A percentile compares a stretch with the other conserved stretches of the same genome.
Evolutionary conservation across 2,888 invertebrate genomes (phyloP).

Genomic region (Eudasyphora cyanicolor): DNA sequence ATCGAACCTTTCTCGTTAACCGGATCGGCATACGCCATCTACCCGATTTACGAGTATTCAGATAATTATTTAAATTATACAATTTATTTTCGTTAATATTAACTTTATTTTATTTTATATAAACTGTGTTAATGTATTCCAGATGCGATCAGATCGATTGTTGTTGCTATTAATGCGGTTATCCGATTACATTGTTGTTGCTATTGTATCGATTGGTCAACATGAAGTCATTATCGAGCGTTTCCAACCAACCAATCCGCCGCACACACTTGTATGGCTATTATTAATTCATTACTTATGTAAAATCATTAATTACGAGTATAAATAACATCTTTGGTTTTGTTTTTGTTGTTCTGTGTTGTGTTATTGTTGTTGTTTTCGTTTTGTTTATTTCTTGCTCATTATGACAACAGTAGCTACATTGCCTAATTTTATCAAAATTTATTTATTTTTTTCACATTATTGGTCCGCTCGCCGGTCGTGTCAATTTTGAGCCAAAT

Average conservation of each 20-base stretch:
- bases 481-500: background rate
- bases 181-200: background rate
- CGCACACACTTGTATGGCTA: background rate
- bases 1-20: too few species aligned
- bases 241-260: background rate
- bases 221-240: conserved; percentile 4
- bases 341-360: background rate
- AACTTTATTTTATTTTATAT: background rate
- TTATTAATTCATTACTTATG: conserved; percentile 12
- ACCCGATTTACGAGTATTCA: too few species aligned
- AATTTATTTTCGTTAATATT: background rate
- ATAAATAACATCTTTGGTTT: background rate
- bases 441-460: background rate
- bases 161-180: background rate
- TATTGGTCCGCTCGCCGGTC: background rate
- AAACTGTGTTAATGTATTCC: conserved; percentile 22
- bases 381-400: background rate
- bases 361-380: background rate
- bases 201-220: background rate
- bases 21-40: too few species aligned
- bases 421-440: conserved; percentile 28
- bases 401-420: conserved; percentile 33
- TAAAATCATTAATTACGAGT: conserved; percentile 30
- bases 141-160: background rate
- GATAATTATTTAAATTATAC: background rate